Conservation (phyloP, 2,113 vertebrate genomes). For the Pipa parva region DNA sequence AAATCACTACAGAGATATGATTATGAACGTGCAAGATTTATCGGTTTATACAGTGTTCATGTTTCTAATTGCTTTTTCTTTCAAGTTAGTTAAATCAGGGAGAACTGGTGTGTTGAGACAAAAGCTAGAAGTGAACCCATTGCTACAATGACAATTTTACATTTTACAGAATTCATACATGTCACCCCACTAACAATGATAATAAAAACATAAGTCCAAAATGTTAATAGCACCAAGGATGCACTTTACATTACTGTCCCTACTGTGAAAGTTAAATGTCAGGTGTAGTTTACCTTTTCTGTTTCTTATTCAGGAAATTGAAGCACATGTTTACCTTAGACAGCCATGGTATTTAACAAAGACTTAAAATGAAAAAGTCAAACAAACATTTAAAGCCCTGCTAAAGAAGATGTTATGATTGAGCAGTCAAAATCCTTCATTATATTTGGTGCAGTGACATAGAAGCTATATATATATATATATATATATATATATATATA, state of each 20-base stretch:
- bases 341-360: conserved; percentile 12
- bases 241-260: background rate
- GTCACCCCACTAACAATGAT: no score
- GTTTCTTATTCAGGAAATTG: background rate
- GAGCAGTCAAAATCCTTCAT: conserved; percentile 1
- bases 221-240: background rate
- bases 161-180: no score
- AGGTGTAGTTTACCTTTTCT: conserved; percentile 8
- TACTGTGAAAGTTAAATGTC: conserved; percentile 1
- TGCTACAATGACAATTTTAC: no score
- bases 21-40: no score
- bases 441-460: background rate
- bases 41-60: no score
- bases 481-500: no score
- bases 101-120: no score
- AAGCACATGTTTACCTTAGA: conserved; percentile 2
- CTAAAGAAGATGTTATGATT: background rate
- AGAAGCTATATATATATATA: background rate
- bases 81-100: no score
- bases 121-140: no score
- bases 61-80: no score
- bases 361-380: conserved; percentile 10
- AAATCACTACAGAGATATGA: no score
- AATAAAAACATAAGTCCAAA: no score
- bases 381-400: background rate